A percentile compares a stretch with the other conserved stretches of the same genome.
Evolutionary conservation across 2,113 vertebrate species (phyloP).

Genomic region (Pipa parva): DNA sequence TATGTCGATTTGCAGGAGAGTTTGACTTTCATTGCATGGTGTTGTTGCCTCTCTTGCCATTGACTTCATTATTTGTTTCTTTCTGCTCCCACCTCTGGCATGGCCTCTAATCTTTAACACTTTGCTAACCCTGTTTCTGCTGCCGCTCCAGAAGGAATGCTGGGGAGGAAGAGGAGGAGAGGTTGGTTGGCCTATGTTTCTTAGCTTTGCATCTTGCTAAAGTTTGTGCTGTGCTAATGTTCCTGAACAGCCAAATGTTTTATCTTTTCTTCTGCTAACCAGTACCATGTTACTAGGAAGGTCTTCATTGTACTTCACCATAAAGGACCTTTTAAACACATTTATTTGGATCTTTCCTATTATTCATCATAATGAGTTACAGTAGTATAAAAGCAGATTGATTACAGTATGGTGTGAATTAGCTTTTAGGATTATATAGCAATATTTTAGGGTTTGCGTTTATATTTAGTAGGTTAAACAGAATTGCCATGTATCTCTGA

Average conservation of each 20-base stretch:
- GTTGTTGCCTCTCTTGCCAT: slow-evolving; percentile 40
- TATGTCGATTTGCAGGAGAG: neutral
- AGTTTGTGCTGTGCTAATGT: neutral
- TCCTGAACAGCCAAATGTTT: neutral
- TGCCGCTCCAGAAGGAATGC: slow-evolving; percentile 83
- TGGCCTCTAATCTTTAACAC: slow-evolving; percentile 68
- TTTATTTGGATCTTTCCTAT: too few relatives aligned
- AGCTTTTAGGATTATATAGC: too few relatives aligned
- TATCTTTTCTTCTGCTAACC: neutral
- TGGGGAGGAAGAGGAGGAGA: slow-evolving; percentile 88
- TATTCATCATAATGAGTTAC: too few relatives aligned
- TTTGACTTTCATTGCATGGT: neutral
- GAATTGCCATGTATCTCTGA: too few relatives aligned
- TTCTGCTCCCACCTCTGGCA: slow-evolving; percentile 63
- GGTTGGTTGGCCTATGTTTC: slow-evolving; percentile 76
- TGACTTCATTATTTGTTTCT: slow-evolving; percentile 51
- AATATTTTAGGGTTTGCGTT: too few relatives aligned
- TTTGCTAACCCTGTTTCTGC: slow-evolving; percentile 83
- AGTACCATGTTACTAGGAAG: too few relatives aligned
- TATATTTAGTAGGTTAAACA: too few relatives aligned
- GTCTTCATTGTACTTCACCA: too few relatives aligned
- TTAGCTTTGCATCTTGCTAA: slow-evolving; percentile 29
- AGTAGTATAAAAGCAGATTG: too few relatives aligned
- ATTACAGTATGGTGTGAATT: too few relatives aligned
- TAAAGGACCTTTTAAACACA: too few relatives aligned